Base-by-base conservation (phyloP, 1,140 invertebrate genomes). In the Zaprionus nigranus region DNA sequence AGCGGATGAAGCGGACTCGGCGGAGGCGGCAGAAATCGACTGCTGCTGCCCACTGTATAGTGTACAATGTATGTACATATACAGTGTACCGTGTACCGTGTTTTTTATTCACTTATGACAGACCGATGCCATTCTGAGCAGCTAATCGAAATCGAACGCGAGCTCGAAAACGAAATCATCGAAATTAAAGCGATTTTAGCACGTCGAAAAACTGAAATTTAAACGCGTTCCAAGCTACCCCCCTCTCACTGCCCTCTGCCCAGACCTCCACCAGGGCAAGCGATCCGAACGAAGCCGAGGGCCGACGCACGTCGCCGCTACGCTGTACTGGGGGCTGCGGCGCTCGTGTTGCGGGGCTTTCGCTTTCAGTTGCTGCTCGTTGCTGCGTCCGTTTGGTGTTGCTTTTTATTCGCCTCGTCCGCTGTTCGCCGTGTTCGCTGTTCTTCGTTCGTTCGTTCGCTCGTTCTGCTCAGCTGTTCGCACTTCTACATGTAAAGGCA, bases 281-380 rank as follows among this genome's bases (percentile, higher is more conserved):
- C 58, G 60, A 62, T 20, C 46, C 46, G 46, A 56, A 26, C 15
- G n/a, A 40, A 79, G 75, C 84, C 81, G 84, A 84, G 75, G 78
- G 78, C 78, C 68, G 68, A 54, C 70, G 63, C 70, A 67, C 70
- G 63, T 74, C 70, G 36, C 64, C 30, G 30, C 30, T 34, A 11
- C 30, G 58, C 70, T 75, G n/a, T 9, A n/a, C 40, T 83, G 82
- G 65, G 71, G 81, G 65, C 64, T 57, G 63, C 53, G 75, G 34
- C 40, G 63, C 49, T 87, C 81, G 82, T 80, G 65, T 70, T 53
- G 54, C 68, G 77, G 54, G 61, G 86, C 86, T 90, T 90, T 90
- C 85, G 85, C 86, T 90, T 90, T 90, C 86, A 90, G 85, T 90
- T 90, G 85, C 86, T 85, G 86, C 72, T 90, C 86, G 85, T 75